A percentile compares a stretch with the other conserved stretches of the same genome.
Evolutionary conservation across 2,113 vertebrate genomes (phyloP).

Genomic region (Brachypodius melanocephalos): DNA sequence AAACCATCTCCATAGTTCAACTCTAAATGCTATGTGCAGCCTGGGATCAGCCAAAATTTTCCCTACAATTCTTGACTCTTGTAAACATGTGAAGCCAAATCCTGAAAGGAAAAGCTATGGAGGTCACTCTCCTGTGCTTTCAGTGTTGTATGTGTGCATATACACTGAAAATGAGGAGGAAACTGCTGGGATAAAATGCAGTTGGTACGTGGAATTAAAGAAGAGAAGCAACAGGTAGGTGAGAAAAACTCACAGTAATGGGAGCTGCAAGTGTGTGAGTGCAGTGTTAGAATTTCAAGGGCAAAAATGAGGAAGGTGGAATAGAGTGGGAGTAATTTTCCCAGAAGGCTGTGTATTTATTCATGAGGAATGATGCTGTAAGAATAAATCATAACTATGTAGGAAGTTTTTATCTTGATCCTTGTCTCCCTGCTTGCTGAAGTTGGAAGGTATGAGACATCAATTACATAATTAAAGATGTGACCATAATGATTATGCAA

Average conservation of each 20-base stretch:
- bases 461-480: background rate
- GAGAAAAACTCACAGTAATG: background rate
- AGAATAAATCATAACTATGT: constrained; percentile 12
- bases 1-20: background rate
- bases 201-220: background rate
- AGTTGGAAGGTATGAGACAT: background rate
- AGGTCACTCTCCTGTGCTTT: background rate
- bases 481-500: background rate
- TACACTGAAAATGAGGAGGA: background rate
- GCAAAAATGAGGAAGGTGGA: background rate
- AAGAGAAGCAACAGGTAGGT: background rate
- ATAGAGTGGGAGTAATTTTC: constrained; percentile 38
- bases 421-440: background rate
- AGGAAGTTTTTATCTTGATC: constrained; percentile 15
- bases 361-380: background rate
- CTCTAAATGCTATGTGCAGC: background rate
- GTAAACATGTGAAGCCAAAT: background rate
- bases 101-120: background rate
- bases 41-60: background rate
- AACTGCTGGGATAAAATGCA: background rate
- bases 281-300: background rate
- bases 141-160: background rate
- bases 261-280: background rate
- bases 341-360: constrained; percentile 28
- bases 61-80: background rate